Conservation (phyloP, 2,888 invertebrate species). For the Caenorhabditis auriculariae region DNA sequence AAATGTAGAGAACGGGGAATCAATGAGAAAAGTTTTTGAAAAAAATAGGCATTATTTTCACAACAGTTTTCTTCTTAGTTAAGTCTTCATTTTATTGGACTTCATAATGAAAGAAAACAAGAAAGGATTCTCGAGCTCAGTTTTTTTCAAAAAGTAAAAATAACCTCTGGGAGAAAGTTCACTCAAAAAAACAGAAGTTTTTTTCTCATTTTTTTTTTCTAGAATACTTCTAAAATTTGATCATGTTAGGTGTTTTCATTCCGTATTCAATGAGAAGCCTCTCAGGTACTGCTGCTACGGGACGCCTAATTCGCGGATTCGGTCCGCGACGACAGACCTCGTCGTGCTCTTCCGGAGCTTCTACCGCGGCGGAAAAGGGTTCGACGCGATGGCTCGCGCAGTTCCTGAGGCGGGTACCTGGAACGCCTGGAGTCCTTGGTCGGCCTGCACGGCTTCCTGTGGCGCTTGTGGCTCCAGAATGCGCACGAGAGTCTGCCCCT, state of each 20-base stretch:
- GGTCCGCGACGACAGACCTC: constrained; percentile 62
- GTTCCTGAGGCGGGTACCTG: constrained; percentile 48
- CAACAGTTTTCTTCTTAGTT: too few species aligned
- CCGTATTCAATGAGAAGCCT: neutral
- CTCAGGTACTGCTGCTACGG: constrained; percentile 63
- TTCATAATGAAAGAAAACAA: too few species aligned
- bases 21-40: too few species aligned
- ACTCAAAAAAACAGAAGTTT: too few species aligned
- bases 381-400: constrained; percentile 57
- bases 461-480: constrained; percentile 60
- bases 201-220: too few species aligned
- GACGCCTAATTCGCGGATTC: constrained; percentile 56
- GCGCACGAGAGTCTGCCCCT: constrained; percentile 53
- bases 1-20: too few species aligned
- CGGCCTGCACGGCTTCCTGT: constrained; percentile 58
- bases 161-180: neutral
- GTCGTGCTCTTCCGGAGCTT: constrained; percentile 63
- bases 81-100: too few species aligned
- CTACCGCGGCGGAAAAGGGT: constrained; percentile 62
- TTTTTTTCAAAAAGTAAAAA: neutral
- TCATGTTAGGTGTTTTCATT: neutral
- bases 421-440: constrained; percentile 56
- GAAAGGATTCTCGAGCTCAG: too few species aligned
- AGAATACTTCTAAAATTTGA: neutral
- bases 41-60: too few species aligned